These are phyloP conservation scores for Limosa lapponica DNA, from an alignment of 2,797 vertebrate genomes.

Conservation along the genomic window DNA sequence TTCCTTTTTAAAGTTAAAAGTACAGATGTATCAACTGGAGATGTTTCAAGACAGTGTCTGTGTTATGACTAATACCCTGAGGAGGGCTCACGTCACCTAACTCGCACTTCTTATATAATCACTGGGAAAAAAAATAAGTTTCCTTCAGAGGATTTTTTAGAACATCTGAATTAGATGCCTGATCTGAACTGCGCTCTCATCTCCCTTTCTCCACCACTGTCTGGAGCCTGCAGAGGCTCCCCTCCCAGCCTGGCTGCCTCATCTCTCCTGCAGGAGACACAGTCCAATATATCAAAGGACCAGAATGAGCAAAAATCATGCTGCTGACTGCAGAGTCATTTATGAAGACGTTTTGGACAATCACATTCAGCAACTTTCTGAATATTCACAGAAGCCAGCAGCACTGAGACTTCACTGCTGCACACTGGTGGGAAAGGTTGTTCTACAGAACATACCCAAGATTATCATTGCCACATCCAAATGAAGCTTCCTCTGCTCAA, in stretches of 20 bases:
- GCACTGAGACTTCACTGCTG: neutral
- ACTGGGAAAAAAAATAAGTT: no score
- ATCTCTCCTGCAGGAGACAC: neutral
- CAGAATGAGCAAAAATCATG: fast-evolving
- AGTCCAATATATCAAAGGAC: fast-evolving
- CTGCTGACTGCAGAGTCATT: neutral
- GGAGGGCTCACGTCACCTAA: conserved; percentile 1
- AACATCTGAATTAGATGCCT: neutral
- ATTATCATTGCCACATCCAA: neutral
- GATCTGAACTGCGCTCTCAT: neutral
- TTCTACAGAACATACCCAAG: neutral
- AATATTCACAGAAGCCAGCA: neutral
- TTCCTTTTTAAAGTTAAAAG: neutral
- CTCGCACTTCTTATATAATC: neutral
- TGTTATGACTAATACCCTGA: conserved; percentile 3
- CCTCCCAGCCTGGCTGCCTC: neutral
- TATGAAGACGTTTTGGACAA: neutral
- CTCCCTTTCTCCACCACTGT: neutral
- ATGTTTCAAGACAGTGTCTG: neutral
- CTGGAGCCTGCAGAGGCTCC: neutral
- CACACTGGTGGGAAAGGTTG: fast-evolving
- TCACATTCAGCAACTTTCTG: neutral
- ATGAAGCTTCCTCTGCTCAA: fast-evolving
- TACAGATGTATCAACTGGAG: neutral
- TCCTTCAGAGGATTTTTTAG: neutral